Percentiles rank a stretch among this genome's conserved stretches.
Conservation (phyloP, 2,888 invertebrate species). For the Subacronicta megacephala region DNA sequence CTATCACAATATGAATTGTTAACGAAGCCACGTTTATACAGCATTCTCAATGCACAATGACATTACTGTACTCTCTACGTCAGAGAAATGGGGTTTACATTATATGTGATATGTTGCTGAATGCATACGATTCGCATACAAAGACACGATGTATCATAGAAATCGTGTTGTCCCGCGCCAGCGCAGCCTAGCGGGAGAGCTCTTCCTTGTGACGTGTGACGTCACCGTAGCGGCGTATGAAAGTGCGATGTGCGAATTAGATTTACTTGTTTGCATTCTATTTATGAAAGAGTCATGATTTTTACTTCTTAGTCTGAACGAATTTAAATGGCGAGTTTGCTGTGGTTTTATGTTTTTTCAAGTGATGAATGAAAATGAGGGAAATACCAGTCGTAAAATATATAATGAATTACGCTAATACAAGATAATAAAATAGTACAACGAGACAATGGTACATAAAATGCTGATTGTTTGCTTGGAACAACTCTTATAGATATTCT, state of each 20-base stretch:
- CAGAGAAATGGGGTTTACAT: conserved; percentile 31
- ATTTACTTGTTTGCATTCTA: conserved; percentile 33
- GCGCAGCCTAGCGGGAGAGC: conserved; percentile 23
- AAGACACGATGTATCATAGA: conserved; percentile 52
- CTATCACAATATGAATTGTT: conserved; percentile 5
- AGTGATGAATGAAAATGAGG: conserved; percentile 19
- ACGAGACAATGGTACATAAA: conserved; percentile 22
- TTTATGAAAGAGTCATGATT: conserved; percentile 10
- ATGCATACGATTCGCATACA: conserved; percentile 47
- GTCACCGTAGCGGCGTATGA: conserved; percentile 33
- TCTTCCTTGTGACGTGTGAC: conserved; percentile 43
- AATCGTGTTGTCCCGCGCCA: conserved; percentile 53
- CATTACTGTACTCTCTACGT: conserved; percentile 12
- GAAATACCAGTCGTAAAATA: conserved; percentile 16
- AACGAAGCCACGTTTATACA: conserved; percentile 8
- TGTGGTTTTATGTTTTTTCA: neutral
- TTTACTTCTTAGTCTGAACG: conserved; percentile 1
- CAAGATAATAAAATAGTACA: neutral
- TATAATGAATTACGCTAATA: conserved; percentile 15
- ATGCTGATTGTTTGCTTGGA: conserved; percentile 13
- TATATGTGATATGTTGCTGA: conserved; percentile 43
- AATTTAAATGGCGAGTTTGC: neutral
- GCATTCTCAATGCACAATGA: conserved; percentile 15
- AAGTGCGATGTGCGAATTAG: conserved; percentile 47
- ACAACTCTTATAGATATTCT: conserved; percentile 22